phyloP scores from a whole-genome alignment of 2,888 invertebrate genomes.

The Spicauda simplicius region DNA sequence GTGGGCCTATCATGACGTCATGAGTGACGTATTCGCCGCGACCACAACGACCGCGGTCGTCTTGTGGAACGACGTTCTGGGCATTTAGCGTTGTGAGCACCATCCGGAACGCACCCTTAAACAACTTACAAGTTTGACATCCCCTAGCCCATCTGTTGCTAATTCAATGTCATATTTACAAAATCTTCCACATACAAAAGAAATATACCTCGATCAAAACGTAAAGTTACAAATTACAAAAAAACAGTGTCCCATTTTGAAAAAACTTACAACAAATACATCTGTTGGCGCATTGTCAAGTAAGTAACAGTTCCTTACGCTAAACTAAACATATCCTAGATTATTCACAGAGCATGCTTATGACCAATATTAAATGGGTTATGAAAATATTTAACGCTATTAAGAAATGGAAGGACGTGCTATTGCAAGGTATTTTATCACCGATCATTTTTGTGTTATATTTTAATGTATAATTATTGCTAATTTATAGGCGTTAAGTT shows the following conservation, averaged over 20 bases:
- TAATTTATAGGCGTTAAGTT: conserved; percentile 27
- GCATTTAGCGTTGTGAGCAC: no score
- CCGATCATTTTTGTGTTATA: conserved; percentile 8
- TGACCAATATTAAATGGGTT: conserved; percentile 4
- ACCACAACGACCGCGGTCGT: no score
- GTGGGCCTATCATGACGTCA: no score
- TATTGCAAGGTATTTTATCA: conserved; percentile 11
- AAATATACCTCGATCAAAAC: no score
- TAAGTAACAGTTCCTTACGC: conserved; percentile 32
- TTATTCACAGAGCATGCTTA: conserved; percentile 29
- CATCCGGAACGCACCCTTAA: no score
- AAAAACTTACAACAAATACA: conserved; percentile 44
- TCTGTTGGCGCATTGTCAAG: conserved; percentile 76
- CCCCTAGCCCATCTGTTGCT: no score
- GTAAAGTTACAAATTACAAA: neutral
- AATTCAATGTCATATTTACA: neutral
- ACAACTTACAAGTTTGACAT: no score
- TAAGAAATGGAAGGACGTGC: conserved; percentile 31
- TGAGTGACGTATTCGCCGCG: no score
- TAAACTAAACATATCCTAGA: conserved; percentile 24
- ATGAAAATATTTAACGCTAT: conserved; percentile 25
- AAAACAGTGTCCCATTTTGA: conserved; percentile 37
- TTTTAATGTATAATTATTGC: conserved; percentile 11
- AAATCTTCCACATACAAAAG: neutral
- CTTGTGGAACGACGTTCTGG: no score